These are phyloP conservation scores for Catagonus wagneri DNA, from an alignment of 2,113 vertebrate genomes.

Conservation along the genomic window DNA sequence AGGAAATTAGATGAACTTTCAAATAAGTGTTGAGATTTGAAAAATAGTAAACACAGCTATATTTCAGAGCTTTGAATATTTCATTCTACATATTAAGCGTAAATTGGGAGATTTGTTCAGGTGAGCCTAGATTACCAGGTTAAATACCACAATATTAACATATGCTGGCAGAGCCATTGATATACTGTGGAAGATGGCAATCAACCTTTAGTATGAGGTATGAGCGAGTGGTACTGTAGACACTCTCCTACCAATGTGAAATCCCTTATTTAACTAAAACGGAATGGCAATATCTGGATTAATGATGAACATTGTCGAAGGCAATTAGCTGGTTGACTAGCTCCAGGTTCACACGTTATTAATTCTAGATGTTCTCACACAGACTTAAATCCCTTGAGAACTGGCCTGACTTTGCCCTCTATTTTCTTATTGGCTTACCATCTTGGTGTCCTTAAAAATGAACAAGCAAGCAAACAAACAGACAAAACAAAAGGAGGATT, in stretches of 20 bases:
- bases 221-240: not conserved
- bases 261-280: slow-evolving; percentile 71
- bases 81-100: not conserved
- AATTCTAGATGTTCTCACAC: slow-evolving; percentile 68
- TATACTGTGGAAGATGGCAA: not conserved
- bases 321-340: slow-evolving; percentile 78
- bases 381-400: slow-evolving; percentile 62
- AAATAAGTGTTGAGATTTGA: not conserved
- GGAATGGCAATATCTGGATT: slow-evolving; percentile 73
- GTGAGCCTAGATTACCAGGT: not conserved
- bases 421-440: slow-evolving; percentile 55
- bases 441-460: slow-evolving; percentile 44
- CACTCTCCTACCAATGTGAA: slow-evolving; percentile 27
- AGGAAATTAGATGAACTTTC: not conserved
- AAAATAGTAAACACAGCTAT: not conserved
- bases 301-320: slow-evolving; percentile 69
- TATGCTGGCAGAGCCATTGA: not conserved
- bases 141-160: not conserved
- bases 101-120: not conserved
- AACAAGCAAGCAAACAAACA: not conserved
- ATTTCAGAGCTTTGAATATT: not conserved
- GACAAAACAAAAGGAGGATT: not conserved
- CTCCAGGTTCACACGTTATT: slow-evolving; percentile 71
- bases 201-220: not conserved
- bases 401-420: slow-evolving; percentile 65